Evolutionary conservation across 2,888 invertebrate species (phyloP).

Genomic region (Sphaerophoria rueppellii): DNA sequence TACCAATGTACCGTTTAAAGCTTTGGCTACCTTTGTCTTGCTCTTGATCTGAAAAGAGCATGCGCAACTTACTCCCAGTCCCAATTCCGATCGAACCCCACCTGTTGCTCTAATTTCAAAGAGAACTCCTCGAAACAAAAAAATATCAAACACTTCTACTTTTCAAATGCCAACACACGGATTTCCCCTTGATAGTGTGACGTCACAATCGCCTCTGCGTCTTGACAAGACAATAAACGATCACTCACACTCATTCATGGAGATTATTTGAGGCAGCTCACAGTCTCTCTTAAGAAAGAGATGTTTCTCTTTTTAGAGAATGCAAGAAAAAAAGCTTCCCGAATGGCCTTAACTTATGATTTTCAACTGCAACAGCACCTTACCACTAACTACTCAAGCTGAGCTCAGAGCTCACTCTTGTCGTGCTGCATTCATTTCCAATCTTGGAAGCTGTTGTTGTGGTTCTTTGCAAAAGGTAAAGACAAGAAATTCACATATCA

Average conservation of each 20-base stretch:
- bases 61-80: conserved; percentile 21
- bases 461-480: conserved; percentile 60
- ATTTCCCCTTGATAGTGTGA: conserved; percentile 61
- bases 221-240: neutral
- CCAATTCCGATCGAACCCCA: conserved; percentile 37
- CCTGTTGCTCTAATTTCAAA: conserved; percentile 58
- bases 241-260: conserved; percentile 67
- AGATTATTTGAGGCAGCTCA: conserved; percentile 35
- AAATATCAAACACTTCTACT: conserved; percentile 57
- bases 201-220: conserved; percentile 25
- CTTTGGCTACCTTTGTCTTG: conserved; percentile 17
- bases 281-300: conserved; percentile 26
- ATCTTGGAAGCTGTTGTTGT: conserved; percentile 32
- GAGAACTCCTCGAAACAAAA: conserved; percentile 16
- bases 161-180: conserved; percentile 22
- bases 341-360: conserved; percentile 65
- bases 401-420: neutral
- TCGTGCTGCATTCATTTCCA: conserved; percentile 47
- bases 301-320: too few relatives aligned
- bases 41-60: conserved; percentile 10
- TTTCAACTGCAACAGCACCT: conserved; percentile 29
- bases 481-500: conserved; percentile 43
- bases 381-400: conserved; percentile 36
- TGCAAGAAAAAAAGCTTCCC: conserved; percentile 26
- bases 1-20: conserved; percentile 68